phyloP scores from a whole-genome alignment of 2,113 vertebrate species.

The Cynoglossus semilaevis region DNA sequence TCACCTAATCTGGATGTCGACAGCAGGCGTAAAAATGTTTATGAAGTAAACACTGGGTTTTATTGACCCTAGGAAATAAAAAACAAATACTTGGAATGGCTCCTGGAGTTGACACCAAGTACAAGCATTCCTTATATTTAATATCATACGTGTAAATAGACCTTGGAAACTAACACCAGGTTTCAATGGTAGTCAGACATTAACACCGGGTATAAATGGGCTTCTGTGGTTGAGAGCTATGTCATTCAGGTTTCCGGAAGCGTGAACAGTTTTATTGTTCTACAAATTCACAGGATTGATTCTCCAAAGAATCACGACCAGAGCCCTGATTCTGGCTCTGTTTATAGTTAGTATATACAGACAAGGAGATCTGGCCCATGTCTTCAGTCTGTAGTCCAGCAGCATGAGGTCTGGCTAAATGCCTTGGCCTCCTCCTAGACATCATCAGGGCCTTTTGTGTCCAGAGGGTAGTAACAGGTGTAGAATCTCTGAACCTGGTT shows the following conservation, averaged over 20 bases:
- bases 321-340: constrained; percentile 4
- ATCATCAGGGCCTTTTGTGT: not conserved
- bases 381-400: constrained; percentile 8
- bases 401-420: not conserved
- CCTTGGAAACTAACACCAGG: too few species aligned
- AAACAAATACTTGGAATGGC: too few species aligned
- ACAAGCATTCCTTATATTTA: too few species aligned
- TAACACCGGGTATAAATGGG: too few species aligned
- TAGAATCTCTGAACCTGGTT: not conserved
- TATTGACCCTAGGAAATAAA: too few species aligned
- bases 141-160: too few species aligned
- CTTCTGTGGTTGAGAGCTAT: not conserved
- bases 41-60: too few species aligned
- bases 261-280: constrained; percentile 24
- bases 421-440: constrained; percentile 7
- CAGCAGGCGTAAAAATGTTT: too few species aligned
- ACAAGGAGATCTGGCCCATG: constrained; percentile 1
- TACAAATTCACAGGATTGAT: constrained; percentile 16
- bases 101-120: too few species aligned
- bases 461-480: not conserved
- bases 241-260: not conserved
- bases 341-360: constrained; percentile 23
- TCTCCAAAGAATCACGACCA: constrained; percentile 6
- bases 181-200: too few species aligned
- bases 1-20: too few species aligned